Base-by-base conservation (phyloP, 2,113 vertebrate species). In the Cynocephalus volans region DNA sequence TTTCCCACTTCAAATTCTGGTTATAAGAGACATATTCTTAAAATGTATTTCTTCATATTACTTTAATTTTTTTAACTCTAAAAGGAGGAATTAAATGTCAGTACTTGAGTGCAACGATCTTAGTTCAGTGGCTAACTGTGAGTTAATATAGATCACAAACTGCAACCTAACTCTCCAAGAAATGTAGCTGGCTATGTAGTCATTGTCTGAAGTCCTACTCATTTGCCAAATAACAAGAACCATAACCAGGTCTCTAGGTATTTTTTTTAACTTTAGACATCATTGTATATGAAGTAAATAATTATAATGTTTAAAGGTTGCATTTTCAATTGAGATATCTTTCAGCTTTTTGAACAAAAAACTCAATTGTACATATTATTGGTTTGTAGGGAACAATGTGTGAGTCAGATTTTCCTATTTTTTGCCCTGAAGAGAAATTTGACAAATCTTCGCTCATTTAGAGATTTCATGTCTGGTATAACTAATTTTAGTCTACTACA, bases 261-360 rank as follows among this genome's bases (percentile, higher is more conserved):
- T 41, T 75, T 79, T 79, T 70, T 87, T 90, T 85, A 88, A 91
- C 54, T 87, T 77, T n/a, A 67, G 28, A 14, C 19, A 93, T 92
- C 54, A 80, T 72, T 86, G 77, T 33, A 21, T 52, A 73, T 83
- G 36, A 73, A 90, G 54, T 41, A 17, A 92, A 84, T 73, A 93
- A 96, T 90, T 48, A 58, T 14, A 86, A 67, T 54, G 88, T 97
- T 65, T 85, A 92, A 95, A 76, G 81, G 67, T 24, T 81, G 8
- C 2, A 70, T 76, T 95, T 95, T 89, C 62, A 73, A 23, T 24
- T 54, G 80, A 93, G 58, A 65, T 31, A 28, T 28, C 54, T 58
- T 95, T 85, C 50, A 92, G 86, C 23, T 77, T 85, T 95, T 79
- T 77, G 60, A 95, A 94, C 36, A 96, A 96, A 97, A 86, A 50